Conservation (phyloP, 2,888 invertebrate species). For the Lycophotia porphyrea region DNA sequence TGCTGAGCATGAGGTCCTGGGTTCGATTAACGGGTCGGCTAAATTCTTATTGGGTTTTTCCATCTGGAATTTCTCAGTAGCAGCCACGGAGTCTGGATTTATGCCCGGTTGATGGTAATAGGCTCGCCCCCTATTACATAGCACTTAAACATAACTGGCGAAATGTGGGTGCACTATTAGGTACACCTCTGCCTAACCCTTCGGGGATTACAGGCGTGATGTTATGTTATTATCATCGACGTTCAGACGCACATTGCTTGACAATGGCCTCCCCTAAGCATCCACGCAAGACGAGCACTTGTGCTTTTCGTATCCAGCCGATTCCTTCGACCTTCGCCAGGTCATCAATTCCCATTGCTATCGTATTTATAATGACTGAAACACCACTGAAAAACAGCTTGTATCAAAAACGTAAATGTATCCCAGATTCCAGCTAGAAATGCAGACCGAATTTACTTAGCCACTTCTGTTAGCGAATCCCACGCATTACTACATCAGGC, state of each 20-base stretch:
- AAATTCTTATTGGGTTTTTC: no score
- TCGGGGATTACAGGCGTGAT: no score
- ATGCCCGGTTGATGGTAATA: no score
- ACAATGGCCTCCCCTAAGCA: neutral
- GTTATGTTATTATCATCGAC: neutral
- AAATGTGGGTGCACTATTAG: no score
- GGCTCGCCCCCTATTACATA: no score
- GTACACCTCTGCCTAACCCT: no score
- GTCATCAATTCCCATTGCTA: neutral
- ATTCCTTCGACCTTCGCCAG: neutral
- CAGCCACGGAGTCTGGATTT: no score
- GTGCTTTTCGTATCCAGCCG: neutral
- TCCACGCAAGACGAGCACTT: neutral
- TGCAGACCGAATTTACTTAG: conserved; percentile 29
- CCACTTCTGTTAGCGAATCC: conserved; percentile 6
- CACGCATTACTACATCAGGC: conserved; percentile 31
- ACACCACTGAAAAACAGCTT: neutral
- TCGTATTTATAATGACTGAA: neutral
- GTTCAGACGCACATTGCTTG: neutral
- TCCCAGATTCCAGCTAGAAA: conserved; percentile 13
- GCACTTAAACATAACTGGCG: no score
- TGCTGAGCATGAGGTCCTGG: no score
- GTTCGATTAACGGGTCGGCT: no score
- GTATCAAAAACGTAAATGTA: conserved; percentile 5
- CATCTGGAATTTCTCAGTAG: no score